These are phyloP conservation scores for Dendrophyllia cribrosa DNA, from an alignment of 64 coral and sea anemone species.

Conservation along the genomic window DNA sequence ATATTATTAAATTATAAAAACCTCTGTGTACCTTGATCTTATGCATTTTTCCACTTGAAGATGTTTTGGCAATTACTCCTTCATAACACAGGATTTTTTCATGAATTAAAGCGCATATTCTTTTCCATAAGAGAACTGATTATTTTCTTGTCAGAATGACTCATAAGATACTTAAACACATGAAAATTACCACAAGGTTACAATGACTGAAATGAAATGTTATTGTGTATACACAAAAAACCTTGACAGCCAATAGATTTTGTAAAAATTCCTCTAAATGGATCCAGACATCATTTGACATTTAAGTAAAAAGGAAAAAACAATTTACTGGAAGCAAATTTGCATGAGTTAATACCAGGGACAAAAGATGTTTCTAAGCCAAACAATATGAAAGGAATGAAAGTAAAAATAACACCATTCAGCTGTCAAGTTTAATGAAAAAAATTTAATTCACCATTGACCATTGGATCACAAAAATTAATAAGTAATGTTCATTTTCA, in stretches of 20 bases:
- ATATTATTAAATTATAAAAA: background rate
- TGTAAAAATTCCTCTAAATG: background rate
- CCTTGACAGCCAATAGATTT: constrained; percentile 31
- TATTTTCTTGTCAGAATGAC: background rate
- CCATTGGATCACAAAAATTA: constrained; percentile 1
- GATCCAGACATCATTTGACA: background rate
- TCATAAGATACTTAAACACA: constrained; percentile 7
- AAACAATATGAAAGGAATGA: background rate
- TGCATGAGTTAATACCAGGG: constrained; percentile 7
- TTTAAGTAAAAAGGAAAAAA: background rate
- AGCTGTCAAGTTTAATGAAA: constrained; percentile 15
- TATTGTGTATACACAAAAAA: background rate
- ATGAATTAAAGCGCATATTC: background rate
- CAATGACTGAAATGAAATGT: constrained; percentile 7
- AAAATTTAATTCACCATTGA: constrained; percentile 22
- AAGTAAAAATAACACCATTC: constrained; percentile 5
- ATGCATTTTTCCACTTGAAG: constrained; percentile 11
- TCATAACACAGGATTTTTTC: background rate
- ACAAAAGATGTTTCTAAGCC: constrained; percentile 28
- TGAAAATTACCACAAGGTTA: constrained; percentile 11
- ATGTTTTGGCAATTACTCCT: background rate
- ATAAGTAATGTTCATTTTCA: constrained; percentile 41
- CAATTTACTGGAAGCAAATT: constrained; percentile 7
- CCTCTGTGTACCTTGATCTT: constrained; percentile 28
- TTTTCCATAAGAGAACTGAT: background rate